phyloP scores from a whole-genome alignment of 2,888 invertebrate genomes.

The Leptarthrus brevirostris region DNA sequence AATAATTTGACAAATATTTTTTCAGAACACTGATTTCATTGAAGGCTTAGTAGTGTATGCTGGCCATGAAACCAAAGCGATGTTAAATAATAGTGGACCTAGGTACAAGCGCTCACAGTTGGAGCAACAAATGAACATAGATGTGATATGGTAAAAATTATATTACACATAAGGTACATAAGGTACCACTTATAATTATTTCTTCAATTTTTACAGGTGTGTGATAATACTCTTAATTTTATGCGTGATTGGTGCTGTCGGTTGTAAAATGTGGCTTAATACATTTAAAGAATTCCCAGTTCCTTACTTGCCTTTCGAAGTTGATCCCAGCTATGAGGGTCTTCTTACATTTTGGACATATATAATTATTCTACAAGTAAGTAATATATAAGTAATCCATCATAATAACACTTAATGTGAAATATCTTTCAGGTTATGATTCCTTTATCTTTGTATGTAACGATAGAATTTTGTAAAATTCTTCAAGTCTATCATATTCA shows the following conservation, averaged over 20 bases:
- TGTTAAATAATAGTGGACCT: slow-evolving; percentile 97
- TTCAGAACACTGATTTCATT: slow-evolving; percentile 94
- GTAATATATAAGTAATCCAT: slow-evolving; percentile 64
- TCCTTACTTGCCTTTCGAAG: slow-evolving; percentile 76
- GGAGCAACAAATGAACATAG: slow-evolving; percentile 94
- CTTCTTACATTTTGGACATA: slow-evolving; percentile 94
- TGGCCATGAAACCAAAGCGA: slow-evolving; percentile 96
- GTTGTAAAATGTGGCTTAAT: slow-evolving; percentile 86
- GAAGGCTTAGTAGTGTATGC: slow-evolving; percentile 98
- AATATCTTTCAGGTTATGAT: slow-evolving; percentile 88
- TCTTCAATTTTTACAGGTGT: slow-evolving; percentile 69
- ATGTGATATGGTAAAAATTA: slow-evolving; percentile 85
- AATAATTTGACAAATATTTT: no score
- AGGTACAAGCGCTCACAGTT: slow-evolving; percentile 92
- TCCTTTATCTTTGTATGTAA: slow-evolving; percentile 95
- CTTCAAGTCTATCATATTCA: slow-evolving; percentile 96
- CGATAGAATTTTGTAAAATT: slow-evolving; percentile 95
- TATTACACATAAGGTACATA: neutral
- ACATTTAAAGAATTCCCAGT: slow-evolving; percentile 69
- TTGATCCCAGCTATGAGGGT: slow-evolving; percentile 77
- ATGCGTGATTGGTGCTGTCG: slow-evolving; percentile 91
- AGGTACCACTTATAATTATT: neutral
- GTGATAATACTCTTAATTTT: slow-evolving; percentile 89
- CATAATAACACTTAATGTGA: no score
- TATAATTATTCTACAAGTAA: slow-evolving; percentile 95